Evolutionary conservation across 2,888 invertebrate genomes (phyloP).

Genomic region (Dorcus hopei): DNA sequence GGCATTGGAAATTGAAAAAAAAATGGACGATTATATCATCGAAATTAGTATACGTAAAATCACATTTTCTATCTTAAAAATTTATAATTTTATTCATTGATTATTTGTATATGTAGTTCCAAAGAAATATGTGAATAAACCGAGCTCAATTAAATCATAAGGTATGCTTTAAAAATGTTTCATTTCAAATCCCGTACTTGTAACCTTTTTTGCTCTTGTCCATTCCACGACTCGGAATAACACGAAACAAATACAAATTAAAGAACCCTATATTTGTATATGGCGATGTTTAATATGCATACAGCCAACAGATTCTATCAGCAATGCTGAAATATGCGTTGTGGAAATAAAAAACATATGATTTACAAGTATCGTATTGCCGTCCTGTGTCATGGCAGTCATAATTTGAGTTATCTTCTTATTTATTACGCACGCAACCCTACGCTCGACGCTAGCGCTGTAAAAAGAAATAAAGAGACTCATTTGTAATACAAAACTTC

Average conservation of each 20-base stretch:
- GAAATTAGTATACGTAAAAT: no score
- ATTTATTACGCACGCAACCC: conserved; percentile 39
- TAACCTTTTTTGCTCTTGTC: no score
- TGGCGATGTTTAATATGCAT: conserved; percentile 28
- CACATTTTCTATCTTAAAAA: no score
- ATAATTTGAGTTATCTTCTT: conserved; percentile 46
- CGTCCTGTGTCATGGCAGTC: conserved; percentile 41
- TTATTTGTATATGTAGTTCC: no score
- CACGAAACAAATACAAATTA: conserved; percentile 28
- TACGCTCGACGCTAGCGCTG: conserved; percentile 1
- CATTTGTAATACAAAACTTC: conserved; percentile 20
- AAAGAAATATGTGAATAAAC: no score
- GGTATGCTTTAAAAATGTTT: no score
- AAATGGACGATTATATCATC: no score
- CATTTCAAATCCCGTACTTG: no score
- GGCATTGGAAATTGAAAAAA: no score
- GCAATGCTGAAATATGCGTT: conserved; percentile 31
- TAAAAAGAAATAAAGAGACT: conserved; percentile 7
- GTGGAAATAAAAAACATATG: conserved; percentile 31
- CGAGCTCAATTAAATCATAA: no score
- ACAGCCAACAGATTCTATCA: conserved; percentile 36
- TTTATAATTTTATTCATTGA: no score
- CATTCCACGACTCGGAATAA: neutral
- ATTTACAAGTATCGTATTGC: conserved; percentile 46
- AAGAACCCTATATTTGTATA: conserved; percentile 16